These are phyloP conservation scores for Mystacides longicornis DNA, from an alignment of 2,888 invertebrate genomes.

Conservation along the genomic window DNA sequence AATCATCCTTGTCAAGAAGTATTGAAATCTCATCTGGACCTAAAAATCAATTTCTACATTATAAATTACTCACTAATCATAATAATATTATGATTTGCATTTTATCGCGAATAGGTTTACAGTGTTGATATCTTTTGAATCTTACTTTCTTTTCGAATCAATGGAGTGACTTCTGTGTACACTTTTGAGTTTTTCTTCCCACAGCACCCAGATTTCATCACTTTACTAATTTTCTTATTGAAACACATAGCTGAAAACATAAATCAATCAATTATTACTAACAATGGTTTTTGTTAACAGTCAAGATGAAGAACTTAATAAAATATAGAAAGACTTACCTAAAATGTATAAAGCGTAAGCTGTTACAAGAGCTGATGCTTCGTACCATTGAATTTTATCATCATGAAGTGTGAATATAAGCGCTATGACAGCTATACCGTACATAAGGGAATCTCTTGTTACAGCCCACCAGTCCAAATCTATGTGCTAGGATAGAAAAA, in stretches of 20 bases:
- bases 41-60: neutral
- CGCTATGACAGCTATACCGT: constrained; percentile 61
- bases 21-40: neutral
- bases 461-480: constrained; percentile 73
- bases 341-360: constrained; percentile 65
- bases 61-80: too few relatives aligned
- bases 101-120: neutral
- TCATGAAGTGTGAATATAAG: constrained; percentile 64
- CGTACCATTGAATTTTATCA: constrained; percentile 67
- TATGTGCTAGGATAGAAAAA: constrained; percentile 50
- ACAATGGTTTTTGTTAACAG: neutral
- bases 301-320: neutral
- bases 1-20: neutral
- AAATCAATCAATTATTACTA: neutral
- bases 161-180: constrained; percentile 49
- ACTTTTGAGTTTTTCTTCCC: constrained; percentile 42
- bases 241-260: constrained; percentile 56
- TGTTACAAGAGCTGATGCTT: constrained; percentile 61
- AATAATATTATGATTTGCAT: too few relatives aligned
- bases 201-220: constrained; percentile 45
- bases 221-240: constrained; percentile 51
- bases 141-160: constrained; percentile 29
- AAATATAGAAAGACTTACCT: constrained; percentile 41
- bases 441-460: constrained; percentile 65
- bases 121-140: neutral